phyloP scores from a whole-genome alignment of 2,888 invertebrate genomes.

The Machimus atricapillus region DNA sequence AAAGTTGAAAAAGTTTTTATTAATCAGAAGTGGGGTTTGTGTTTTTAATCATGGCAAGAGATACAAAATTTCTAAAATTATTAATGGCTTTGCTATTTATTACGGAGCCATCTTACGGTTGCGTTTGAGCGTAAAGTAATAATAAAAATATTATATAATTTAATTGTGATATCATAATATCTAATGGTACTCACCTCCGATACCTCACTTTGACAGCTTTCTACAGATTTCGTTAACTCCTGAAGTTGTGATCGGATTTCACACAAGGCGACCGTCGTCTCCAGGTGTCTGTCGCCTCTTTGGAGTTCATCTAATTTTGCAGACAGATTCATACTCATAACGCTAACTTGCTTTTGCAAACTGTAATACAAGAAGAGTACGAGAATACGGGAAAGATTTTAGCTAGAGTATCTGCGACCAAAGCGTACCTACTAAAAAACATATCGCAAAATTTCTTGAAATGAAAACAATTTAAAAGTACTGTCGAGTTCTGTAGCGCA shows the following conservation, averaged over 20 bases:
- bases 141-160: too few relatives aligned
- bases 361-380: slow-evolving; percentile 63
- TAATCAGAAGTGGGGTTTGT: too few relatives aligned
- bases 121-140: too few relatives aligned
- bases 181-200: slow-evolving; percentile 69
- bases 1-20: too few relatives aligned
- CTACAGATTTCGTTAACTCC: slow-evolving; percentile 92
- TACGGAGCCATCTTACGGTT: too few relatives aligned
- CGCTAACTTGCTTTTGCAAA: slow-evolving; percentile 97
- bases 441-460: not conserved
- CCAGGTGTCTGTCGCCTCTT: slow-evolving; percentile 86
- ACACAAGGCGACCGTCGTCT: slow-evolving; percentile 92
- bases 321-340: slow-evolving; percentile 96
- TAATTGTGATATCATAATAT: not conserved
- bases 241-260: slow-evolving; percentile 92
- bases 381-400: not conserved
- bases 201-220: slow-evolving; percentile 93
- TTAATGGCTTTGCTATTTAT: too few relatives aligned
- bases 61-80: too few relatives aligned
- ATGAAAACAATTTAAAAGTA: not conserved
- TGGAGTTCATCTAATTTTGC: slow-evolving; percentile 94
- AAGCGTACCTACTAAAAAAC: not conserved
- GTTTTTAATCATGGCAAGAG: too few relatives aligned
- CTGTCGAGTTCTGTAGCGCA: not conserved
- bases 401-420: not conserved